Evolutionary conservation across 2,888 invertebrate genomes (phyloP).

Genomic region (Spilarctia lutea): DNA sequence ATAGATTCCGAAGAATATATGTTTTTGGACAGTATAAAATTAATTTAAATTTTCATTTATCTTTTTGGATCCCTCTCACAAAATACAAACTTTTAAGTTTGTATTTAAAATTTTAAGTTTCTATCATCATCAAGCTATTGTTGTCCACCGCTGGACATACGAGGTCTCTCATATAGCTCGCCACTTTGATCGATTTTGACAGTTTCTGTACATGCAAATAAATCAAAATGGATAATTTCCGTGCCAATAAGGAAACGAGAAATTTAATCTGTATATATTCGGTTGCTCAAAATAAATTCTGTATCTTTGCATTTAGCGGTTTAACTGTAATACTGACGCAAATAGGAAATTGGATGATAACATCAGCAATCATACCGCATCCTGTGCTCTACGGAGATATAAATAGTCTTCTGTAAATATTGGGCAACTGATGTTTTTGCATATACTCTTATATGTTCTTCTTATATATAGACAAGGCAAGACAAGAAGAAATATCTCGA

Average conservation of each 20-base stretch:
- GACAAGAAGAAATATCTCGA: no score
- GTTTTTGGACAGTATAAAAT: no score
- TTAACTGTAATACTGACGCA: slow-evolving; percentile 9
- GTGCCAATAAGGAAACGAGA: background rate
- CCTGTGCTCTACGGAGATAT: background rate
- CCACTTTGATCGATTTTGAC: no score
- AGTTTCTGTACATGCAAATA: background rate
- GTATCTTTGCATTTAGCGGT: slow-evolving; percentile 8
- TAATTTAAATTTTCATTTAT: no score
- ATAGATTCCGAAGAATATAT: no score
- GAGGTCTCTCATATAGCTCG: no score
- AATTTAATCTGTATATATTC: background rate
- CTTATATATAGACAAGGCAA: background rate
- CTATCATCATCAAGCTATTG: no score
- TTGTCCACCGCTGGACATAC: no score
- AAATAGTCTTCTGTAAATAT: background rate
- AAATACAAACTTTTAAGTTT: no score
- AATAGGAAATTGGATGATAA: slow-evolving; percentile 11
- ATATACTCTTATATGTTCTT: background rate
- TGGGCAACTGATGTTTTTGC: background rate
- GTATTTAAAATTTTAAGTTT: no score
- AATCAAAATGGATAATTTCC: background rate
- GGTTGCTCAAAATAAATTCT: slow-evolving; percentile 6
- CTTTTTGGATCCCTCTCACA: no score
- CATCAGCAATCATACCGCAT: slow-evolving; percentile 10